Conservation (phyloP, 2,888 invertebrate species). For the Apomyelois bistriatella region DNA sequence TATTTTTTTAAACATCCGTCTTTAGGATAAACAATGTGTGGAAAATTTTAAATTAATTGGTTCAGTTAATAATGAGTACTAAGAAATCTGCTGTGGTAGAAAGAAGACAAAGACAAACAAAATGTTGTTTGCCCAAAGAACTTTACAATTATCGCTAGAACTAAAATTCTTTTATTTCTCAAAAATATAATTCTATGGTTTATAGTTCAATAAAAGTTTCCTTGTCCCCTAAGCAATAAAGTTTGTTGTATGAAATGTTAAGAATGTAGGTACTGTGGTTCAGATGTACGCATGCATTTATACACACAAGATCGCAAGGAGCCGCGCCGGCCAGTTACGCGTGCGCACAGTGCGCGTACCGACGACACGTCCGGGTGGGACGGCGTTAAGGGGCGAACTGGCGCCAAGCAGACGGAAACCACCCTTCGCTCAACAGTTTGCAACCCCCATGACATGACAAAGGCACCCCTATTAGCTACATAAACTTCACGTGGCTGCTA, state of each 20-base stretch:
- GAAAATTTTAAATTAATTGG: too few species aligned
- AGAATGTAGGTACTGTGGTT: not conserved
- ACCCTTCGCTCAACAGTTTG: slow-evolving; percentile 75
- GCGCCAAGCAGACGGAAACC: slow-evolving; percentile 42
- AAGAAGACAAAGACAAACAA: too few species aligned
- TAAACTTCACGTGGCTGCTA: slow-evolving; percentile 24
- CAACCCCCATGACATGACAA: slow-evolving; percentile 54
- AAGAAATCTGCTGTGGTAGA: too few species aligned
- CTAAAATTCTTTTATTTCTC: too few species aligned
- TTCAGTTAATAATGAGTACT: too few species aligned
- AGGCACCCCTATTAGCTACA: slow-evolving; percentile 41
- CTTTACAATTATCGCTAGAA: too few species aligned
- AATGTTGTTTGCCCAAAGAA: too few species aligned
- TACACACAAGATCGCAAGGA: slow-evolving; percentile 20
- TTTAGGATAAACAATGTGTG: too few species aligned
- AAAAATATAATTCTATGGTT: too few species aligned
- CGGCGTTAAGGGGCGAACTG: slow-evolving; percentile 63
- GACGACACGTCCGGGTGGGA: slow-evolving; percentile 38
- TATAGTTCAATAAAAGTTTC: not conserved
- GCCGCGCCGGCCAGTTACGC: slow-evolving; percentile 27
- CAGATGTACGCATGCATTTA: not conserved
- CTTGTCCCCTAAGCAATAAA: not conserved
- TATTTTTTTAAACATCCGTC: too few species aligned
- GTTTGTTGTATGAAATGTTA: slow-evolving; percentile 3
- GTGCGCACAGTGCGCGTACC: slow-evolving; percentile 29